Base-by-base conservation (phyloP, 2,888 invertebrate species). In the Machimus rusticus region DNA sequence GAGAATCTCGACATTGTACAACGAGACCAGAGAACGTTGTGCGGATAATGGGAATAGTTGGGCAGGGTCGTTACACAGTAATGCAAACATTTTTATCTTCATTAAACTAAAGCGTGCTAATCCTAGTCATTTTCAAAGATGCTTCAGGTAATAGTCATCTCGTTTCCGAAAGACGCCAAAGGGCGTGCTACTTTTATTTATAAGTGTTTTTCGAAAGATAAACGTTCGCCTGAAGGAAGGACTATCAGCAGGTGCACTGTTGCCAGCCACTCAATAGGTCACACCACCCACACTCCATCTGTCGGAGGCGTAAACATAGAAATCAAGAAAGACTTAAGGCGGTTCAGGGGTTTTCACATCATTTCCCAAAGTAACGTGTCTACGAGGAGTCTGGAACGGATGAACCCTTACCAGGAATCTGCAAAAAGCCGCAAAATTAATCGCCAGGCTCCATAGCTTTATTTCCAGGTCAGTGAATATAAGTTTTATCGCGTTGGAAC, bases 381-480 rank as follows among this genome's bases (percentile, higher is more conserved):
- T 66, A 23, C 9, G 8, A 14, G 66, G 2, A 66, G 66, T 66
- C 66, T 66, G 23, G 66, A 66, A 28, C 66, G 39, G 19, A 78
- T 37, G 39, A 23, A 43, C 16, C 39, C n/a, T 77, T 6, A 43
- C 78, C 19, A 78, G 23, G 43, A 78, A 78, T 78, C 43, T 78
- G 39, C 39, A 39, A 43, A 78, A 78, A 43, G 78, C 23, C 78
- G 23, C 39, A 37, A 78, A 78, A 78, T 78, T 78, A 78, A 78
- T 39, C 78, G 78, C 23, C 19, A 43, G 46, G 43, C 39, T 78
- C 51, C 78, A 46, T 39, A 46, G 23, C 43, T 23, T 78, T 78
- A 39, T 78, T 78, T 78, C 78, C 78, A 43, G 78, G 19, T 78
- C 78, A 78, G 43, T 78, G 43, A 78, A 39, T 78, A 9, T 16